Evolutionary conservation across 1,140 invertebrate genomes (phyloP), one percentile per base, ranked within the genome.

Genomic region (Drosophila bocki): DNA sequence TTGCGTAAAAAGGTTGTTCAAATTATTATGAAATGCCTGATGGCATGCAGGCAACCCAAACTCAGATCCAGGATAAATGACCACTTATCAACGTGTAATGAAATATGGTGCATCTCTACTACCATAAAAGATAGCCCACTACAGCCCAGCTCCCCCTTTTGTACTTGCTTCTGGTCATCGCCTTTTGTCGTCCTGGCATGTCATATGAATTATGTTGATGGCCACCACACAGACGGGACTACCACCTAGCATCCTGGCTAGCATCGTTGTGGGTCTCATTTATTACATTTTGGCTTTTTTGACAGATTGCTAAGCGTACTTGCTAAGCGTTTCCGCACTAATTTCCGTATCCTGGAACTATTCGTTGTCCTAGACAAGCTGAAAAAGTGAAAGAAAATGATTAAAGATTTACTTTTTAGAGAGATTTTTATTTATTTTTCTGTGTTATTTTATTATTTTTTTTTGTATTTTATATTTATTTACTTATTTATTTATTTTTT

Each of bases 21-120:
- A 91, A 91, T 91, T 78, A 84, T 91, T 91, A 91, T 91, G 90
- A 91, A 91, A 91, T 83, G 90, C 90, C 90, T 91, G 84, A 81
- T 90, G 90, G 90, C 85, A 91, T 91, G 75, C 72, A 74, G 61
- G 59, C 53, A 56, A 53, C 63, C 37, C 19, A 44, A 65, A 45
- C 67, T 32, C 12, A 35, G 9, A 22, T n/a, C 44, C 48, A n/a
- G 51, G 85, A 90, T 75, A 88, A 90, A 88, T 88, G 85, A 81
- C 85, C 81, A 88, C 85, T 88, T 88, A 88, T 90, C 84, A 88
- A 84, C 85, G 74, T 88, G 84, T 88, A 88, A 88, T 88, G 84
- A 88, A 88, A 88, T 88, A 90, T 88, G 80, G 64, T 75, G 54
- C 84, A 87, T 80, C 68, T 74, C 68, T 80, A 76, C 37, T 65